phyloP scores from a whole-genome alignment of 2,797 vertebrate genomes.

The Chaunax sp. region DNA sequence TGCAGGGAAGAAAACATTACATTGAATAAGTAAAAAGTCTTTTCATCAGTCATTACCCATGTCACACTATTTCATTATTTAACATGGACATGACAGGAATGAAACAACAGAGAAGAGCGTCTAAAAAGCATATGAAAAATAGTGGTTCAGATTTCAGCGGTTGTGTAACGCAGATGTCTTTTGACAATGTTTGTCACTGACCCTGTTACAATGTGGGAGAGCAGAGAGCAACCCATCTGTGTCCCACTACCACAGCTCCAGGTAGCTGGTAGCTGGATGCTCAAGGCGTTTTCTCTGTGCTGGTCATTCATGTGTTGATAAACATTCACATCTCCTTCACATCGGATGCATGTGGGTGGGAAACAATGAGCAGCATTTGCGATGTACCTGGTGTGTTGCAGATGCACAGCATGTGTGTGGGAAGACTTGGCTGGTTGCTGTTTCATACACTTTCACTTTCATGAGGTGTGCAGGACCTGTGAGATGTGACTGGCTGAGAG shows the following conservation, averaged over 20 bases:
- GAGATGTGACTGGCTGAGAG: conserved; percentile 20
- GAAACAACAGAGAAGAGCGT: too few species aligned
- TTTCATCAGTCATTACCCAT: background rate
- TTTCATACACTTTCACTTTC: conserved; percentile 29
- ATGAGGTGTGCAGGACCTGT: conserved; percentile 30
- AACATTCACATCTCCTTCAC: conserved; percentile 28
- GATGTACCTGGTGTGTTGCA: conserved; percentile 40
- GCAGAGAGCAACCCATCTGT: conserved; percentile 11
- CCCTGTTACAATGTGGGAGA: conserved; percentile 10
- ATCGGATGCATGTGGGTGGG: conserved; percentile 33
- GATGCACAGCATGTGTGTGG: conserved; percentile 46
- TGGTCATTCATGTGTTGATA: conserved; percentile 25
- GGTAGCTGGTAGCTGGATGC: conserved; percentile 11
- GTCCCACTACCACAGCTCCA: conserved; percentile 5
- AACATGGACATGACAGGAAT: background rate
- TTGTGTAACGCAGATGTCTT: background rate
- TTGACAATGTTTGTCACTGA: conserved; percentile 38
- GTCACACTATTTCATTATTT: conserved; percentile 1
- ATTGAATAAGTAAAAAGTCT: background rate
- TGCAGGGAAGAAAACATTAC: conserved; percentile 4
- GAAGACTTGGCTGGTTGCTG: conserved; percentile 30
- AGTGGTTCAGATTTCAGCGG: conserved; percentile 20
- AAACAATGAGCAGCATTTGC: conserved; percentile 50
- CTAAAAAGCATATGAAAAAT: conserved; percentile 1
- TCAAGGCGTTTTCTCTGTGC: background rate